Percentiles rank a stretch among this genome's conserved stretches.
These are phyloP conservation scores for Microtus richardsoni DNA, from an alignment of 2,113 vertebrate genomes.

Conservation along the genomic window DNA sequence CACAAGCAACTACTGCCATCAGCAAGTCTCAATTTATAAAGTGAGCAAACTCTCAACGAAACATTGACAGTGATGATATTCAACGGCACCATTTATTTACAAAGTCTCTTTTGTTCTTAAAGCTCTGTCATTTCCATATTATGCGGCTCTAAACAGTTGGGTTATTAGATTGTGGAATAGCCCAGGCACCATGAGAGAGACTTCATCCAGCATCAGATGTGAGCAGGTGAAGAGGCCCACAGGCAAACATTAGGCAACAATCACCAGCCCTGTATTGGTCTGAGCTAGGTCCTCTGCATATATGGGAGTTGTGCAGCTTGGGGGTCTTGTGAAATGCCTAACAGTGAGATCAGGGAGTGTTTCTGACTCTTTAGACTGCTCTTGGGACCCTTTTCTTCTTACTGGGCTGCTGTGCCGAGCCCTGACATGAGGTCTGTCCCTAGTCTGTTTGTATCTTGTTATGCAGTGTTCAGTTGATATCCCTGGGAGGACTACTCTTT, in stretches of 20 bases:
- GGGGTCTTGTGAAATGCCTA: too few relatives aligned
- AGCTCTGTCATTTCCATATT: conserved; percentile 45
- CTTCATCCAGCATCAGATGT: neutral
- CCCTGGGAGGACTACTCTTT: neutral
- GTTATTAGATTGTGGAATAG: neutral
- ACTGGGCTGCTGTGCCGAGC: neutral
- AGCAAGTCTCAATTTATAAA: conserved; percentile 57
- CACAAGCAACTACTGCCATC: conserved; percentile 22
- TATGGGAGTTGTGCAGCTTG: neutral
- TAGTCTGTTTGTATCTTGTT: neutral
- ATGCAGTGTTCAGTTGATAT: neutral
- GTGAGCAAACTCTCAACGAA: conserved; percentile 21
- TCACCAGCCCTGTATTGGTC: neutral
- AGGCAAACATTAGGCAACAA: neutral
- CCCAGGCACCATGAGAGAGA: neutral
- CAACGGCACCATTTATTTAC: conserved; percentile 23
- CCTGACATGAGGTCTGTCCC: neutral
- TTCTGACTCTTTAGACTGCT: neutral
- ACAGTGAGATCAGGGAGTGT: neutral
- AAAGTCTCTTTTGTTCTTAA: conserved; percentile 54
- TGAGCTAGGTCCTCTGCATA: neutral
- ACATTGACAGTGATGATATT: conserved; percentile 27
- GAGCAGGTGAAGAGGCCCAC: neutral
- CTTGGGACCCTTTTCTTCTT: neutral
- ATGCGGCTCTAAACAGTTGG: neutral